Conservation (phyloP, 2,113 vertebrate species). For the Gorsachius goisagi region DNA sequence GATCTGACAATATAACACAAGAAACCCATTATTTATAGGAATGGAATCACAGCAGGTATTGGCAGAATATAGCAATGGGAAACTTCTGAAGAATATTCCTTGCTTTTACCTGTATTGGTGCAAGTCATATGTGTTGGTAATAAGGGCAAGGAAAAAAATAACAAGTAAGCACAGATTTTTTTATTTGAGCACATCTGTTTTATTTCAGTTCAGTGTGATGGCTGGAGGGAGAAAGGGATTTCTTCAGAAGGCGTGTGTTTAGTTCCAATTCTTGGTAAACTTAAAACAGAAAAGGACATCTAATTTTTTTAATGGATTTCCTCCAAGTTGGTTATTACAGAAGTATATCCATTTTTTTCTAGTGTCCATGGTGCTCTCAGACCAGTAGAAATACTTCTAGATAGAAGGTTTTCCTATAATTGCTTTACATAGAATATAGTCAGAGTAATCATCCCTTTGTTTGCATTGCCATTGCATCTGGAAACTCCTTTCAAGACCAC, state of each 20-base stretch:
- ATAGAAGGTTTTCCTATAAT: not conserved
- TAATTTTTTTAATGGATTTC: constrained; percentile 27
- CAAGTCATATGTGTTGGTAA: constrained; percentile 15
- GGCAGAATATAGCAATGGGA: constrained; percentile 11
- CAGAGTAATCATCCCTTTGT: not conserved
- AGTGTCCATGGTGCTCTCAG: not conserved
- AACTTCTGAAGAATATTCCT: constrained; percentile 8
- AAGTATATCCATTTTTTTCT: not conserved
- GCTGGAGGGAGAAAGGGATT: constrained; percentile 55
- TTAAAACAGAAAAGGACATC: constrained; percentile 56
- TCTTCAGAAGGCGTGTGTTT: constrained; percentile 68
- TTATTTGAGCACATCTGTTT: constrained; percentile 72
- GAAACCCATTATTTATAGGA: constrained; percentile 28
- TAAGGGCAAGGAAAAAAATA: constrained; percentile 17
- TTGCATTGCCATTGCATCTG: not conserved
- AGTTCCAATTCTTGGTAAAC: constrained; percentile 65
- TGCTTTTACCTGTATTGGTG: constrained; percentile 5
- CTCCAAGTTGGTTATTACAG: constrained; percentile 22
- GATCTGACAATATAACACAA: constrained; percentile 41
- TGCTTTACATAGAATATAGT: not conserved
- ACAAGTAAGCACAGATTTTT: constrained; percentile 28
- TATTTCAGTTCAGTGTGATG: constrained; percentile 64
- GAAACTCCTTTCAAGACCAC: constrained; percentile 20
- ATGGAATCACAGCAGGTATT: constrained; percentile 28
- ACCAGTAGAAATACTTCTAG: not conserved